Percentiles rank a stretch among this genome's conserved stretches.
phyloP scores from a whole-genome alignment of 1,140 invertebrate genomes.

The Medauroidea extradentata region DNA sequence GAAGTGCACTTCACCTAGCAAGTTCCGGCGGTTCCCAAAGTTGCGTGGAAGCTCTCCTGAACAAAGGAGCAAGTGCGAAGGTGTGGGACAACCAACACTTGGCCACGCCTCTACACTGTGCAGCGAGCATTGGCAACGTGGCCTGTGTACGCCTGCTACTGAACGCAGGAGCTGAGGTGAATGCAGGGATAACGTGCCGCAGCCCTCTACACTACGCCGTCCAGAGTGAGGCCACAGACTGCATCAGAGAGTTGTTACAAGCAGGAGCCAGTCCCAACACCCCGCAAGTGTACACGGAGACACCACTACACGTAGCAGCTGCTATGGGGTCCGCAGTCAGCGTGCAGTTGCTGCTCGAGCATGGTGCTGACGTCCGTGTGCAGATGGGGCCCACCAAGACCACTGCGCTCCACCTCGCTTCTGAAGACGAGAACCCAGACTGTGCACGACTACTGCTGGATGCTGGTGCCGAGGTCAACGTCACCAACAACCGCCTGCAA shows the following conservation, averaged over 20 bases:
- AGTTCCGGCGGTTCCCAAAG: constrained; percentile 59
- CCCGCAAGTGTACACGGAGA: constrained; percentile 76
- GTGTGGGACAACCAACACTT: constrained; percentile 60
- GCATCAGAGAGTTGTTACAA: constrained; percentile 60
- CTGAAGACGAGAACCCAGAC: constrained; percentile 44
- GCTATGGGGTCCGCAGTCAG: constrained; percentile 63
- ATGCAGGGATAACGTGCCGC: constrained; percentile 56
- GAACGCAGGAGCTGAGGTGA: constrained; percentile 61
- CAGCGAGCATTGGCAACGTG: constrained; percentile 59
- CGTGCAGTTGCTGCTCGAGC: constrained; percentile 60
- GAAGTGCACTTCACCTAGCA: constrained; percentile 73
- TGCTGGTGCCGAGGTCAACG: constrained; percentile 24
- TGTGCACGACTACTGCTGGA: constrained; percentile 43
- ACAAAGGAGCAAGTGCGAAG: constrained; percentile 58
- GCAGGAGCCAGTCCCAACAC: constrained; percentile 70
- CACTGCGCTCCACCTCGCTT: constrained; percentile 48
- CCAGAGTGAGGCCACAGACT: constrained; percentile 60
- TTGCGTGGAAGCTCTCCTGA: constrained; percentile 59
- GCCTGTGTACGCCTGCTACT: constrained; percentile 55
- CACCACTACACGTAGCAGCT: constrained; percentile 76
- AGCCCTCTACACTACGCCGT: constrained; percentile 69
- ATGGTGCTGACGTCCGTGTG: constrained; percentile 71
- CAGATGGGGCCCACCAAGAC: constrained; percentile 58
- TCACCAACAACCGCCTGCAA: constrained; percentile 34
- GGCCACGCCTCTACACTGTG: constrained; percentile 71